Evolutionary conservation across 2,797 vertebrate genomes (phyloP), one percentile per base, ranked within the genome.

Genomic region (Neomorphus geoffroyi): DNA sequence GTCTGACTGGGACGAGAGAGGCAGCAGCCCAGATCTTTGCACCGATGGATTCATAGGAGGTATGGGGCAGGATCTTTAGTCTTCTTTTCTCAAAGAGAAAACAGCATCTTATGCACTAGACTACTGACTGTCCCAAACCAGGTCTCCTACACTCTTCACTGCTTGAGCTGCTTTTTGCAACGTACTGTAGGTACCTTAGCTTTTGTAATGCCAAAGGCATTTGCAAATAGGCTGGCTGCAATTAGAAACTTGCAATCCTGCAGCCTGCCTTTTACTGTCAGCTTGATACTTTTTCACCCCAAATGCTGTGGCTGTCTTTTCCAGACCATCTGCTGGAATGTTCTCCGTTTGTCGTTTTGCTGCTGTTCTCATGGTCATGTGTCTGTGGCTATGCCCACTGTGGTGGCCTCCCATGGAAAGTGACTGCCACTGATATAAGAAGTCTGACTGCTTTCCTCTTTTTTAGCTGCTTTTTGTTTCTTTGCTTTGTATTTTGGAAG

Each of bases 371-470:
- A 56, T 18, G 17, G 21, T 72, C 30, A 58, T 80, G 48, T n/a
- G 73, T 7, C 35, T 56, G 33, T 58, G 48, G 39, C 22, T 58
- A 24, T 46, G 21, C 11, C 23, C 54, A 50, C 21, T 53, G 8
- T 54, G n/a, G 58, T 5, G 2, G 21, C 18, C 21, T 67, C 7
- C 30, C 0, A 2, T 0, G 2, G 19, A 43, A 85, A 75, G 6
- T 3, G 7, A 39, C 16, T 64, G 22, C 15, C 32, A 41, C 9
- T 10, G 11, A 22, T 32, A 11, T 32, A 28, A 65, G 50, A 60
- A 23, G 8, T 67, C 24, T 91, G 11, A 10, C 35, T 77, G 22
- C 19, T 82, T 79, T 57, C 6, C 13, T 10, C 6, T 7, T 70
- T 66, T 65, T 30, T 5, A 7, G 18, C 21, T 46, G 24, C 6